phyloP scores from a whole-genome alignment of 2,113 vertebrate genomes.

The Rana temporaria region DNA sequence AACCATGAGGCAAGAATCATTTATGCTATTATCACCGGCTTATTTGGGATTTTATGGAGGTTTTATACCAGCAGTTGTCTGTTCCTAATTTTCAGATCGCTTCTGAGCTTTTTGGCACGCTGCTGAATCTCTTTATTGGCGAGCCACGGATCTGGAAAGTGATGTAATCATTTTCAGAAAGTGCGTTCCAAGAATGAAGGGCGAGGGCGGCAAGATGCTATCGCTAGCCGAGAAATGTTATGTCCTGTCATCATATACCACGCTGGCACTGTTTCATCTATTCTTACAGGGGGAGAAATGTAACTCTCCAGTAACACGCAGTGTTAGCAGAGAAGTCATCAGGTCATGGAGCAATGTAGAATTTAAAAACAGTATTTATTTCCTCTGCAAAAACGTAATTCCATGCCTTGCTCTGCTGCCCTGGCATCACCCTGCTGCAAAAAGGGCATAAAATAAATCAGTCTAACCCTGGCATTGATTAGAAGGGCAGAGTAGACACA shows the following conservation, averaged over 20 bases:
- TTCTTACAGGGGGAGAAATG: not conserved
- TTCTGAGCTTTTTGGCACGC: conserved; percentile 5
- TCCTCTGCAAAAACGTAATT: not conserved
- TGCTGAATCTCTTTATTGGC: conserved; percentile 23
- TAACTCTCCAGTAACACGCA: not conserved
- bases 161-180: conserved; percentile 42
- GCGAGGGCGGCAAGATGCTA: conserved; percentile 21
- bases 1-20: not conserved
- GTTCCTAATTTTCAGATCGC: conserved; percentile 27
- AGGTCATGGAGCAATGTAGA: not conserved
- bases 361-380: conserved; percentile 19
- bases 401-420: not conserved
- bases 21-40: conserved; percentile 1
- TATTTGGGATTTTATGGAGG: conserved; percentile 16
- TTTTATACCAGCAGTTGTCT: conserved; percentile 5
- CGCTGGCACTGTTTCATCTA: conserved; percentile 1
- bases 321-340: conserved; percentile 1
- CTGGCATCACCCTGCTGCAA: not conserved
- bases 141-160: conserved; percentile 29
- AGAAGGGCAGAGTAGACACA: conserved; percentile 13
- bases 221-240: conserved; percentile 30
- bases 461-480: conserved; percentile 4
- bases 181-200: conserved; percentile 39
- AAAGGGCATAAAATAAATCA: conserved; percentile 23
- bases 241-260: conserved; percentile 11